These are phyloP conservation scores for Clunio marinus DNA, from an alignment of 2,888 invertebrate genomes.

Conservation along the genomic window DNA sequence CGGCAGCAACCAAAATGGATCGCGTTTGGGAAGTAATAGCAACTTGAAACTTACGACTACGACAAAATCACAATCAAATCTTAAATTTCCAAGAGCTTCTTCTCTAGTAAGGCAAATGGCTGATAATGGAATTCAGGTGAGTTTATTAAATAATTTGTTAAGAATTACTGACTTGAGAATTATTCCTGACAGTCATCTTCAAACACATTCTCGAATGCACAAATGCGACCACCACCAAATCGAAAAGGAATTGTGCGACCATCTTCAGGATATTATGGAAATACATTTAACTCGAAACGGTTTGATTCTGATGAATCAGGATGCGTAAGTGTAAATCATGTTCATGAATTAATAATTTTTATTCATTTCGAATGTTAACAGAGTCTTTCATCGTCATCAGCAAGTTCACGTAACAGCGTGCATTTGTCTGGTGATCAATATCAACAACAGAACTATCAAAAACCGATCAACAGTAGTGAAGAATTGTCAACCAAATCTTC, in stretches of 20 bases:
- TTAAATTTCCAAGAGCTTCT: slow-evolving; percentile 14
- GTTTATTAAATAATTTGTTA: background rate
- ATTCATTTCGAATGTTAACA: background rate
- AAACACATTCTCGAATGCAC: slow-evolving; percentile 41
- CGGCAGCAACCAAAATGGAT: background rate
- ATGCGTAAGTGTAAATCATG: slow-evolving; percentile 40
- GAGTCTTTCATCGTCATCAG: slow-evolving; percentile 37
- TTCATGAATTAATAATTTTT: background rate
- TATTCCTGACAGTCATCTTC: background rate
- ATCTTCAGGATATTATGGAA: slow-evolving; percentile 48
- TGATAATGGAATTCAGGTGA: slow-evolving; percentile 8
- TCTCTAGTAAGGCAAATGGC: slow-evolving; percentile 20
- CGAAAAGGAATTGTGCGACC: slow-evolving; percentile 46
- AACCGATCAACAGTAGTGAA: slow-evolving; percentile 4
- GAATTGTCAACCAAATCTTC: background rate
- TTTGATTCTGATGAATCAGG: slow-evolving; percentile 46
- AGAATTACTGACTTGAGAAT: background rate
- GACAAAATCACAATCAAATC: slow-evolving; percentile 8
- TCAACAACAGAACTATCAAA: background rate
- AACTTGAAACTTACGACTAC: slow-evolving; percentile 8
- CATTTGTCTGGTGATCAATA: background rate
- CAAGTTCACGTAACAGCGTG: slow-evolving; percentile 36
- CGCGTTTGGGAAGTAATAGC: slow-evolving; percentile 4
- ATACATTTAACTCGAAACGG: slow-evolving; percentile 41
- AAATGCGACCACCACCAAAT: slow-evolving; percentile 43